Evolutionary conservation across 2,113 vertebrate species (phyloP), one percentile per base, ranked within the genome.

Genomic region (Ophiodon elongatus): DNA sequence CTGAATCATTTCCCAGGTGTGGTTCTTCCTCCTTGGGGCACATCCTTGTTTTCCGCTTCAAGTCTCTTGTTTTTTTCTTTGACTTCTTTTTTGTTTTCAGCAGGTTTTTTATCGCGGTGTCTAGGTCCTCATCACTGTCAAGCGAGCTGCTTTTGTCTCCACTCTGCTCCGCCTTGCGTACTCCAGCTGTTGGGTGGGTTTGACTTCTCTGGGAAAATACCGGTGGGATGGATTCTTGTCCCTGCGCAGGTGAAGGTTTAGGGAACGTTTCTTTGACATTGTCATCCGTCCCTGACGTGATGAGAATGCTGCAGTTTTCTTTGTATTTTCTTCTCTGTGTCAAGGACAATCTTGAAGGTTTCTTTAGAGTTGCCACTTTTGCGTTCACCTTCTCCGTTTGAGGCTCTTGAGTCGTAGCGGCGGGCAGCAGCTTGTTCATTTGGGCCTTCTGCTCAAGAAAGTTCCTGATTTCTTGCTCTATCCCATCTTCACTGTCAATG

Each of bases 101-200:
- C 69, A 99, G 87, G 87, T 99, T 97, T 94, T 98, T 99, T 78
- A 98, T 99, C 21, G 98, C 98, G 0, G 95, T 95, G 21, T 99
- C 97, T 0, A 99, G 94, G 84, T 99, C 98, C 87, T 98, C 98
- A 10, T 99, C 98, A 0, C 98, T 99, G 92, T 99, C 98, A 68
- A 99, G 93, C 0, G 98, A 99, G 74, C 98, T 99, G 94, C 98
- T 99, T 89, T 99, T 98, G 75, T 98, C 97, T 27, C 90, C 96
- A 0, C 96, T 95, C 68, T 95, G 89, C 67, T 91, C 91, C 2
- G 52, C 73, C 72, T 85, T 81, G 13, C 73, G 82, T 25, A 67
- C 70, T 62, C 59, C 72, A 45, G 75, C 15, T 13, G 31, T 6
- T 8, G 63, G 66, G 56, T 68, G 81, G 2, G n/a, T 63, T 66